Evolutionary conservation across 2,797 vertebrate genomes (phyloP).

Genomic region (Limnodromus scolopaceus): DNA sequence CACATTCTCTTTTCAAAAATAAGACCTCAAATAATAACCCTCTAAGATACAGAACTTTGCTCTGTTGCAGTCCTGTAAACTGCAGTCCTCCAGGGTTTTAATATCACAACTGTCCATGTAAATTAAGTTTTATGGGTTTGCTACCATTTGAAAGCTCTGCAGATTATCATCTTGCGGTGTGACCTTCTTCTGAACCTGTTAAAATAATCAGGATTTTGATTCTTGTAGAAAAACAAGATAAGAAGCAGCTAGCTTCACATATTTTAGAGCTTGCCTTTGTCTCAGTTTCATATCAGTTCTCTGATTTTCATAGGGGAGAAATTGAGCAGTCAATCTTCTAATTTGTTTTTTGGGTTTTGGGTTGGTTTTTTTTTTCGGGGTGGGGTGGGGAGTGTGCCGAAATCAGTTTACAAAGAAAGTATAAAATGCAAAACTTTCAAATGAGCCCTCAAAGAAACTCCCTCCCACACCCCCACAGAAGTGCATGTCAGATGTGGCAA

Average conservation of each 20-base stretch:
- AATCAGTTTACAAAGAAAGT: neutral
- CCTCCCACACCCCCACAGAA: fast-evolving
- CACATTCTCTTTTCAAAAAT: neutral
- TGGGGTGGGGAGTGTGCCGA: fast-evolving
- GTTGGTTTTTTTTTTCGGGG: fast-evolving
- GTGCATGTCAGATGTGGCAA: fast-evolving
- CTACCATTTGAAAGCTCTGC: neutral
- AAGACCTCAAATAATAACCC: neutral
- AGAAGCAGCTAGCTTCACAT: neutral
- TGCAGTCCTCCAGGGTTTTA: neutral
- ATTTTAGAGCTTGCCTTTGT: neutral
- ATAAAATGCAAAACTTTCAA: neutral
- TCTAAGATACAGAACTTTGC: neutral
- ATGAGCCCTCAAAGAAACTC: neutral
- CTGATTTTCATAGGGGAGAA: neutral
- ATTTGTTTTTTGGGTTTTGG: neutral
- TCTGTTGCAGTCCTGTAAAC: neutral
- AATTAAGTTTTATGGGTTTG: constrained; percentile 28
- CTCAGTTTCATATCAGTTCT: neutral
- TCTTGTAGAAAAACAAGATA: neutral
- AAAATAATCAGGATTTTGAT: constrained; percentile 30
- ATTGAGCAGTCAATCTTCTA: neutral
- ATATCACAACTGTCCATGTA: constrained; percentile 2
- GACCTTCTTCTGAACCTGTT: constrained; percentile 12
- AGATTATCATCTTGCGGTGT: neutral